Conservation (phyloP, 2,113 vertebrate genomes). For the Enhydra lutris region DNA sequence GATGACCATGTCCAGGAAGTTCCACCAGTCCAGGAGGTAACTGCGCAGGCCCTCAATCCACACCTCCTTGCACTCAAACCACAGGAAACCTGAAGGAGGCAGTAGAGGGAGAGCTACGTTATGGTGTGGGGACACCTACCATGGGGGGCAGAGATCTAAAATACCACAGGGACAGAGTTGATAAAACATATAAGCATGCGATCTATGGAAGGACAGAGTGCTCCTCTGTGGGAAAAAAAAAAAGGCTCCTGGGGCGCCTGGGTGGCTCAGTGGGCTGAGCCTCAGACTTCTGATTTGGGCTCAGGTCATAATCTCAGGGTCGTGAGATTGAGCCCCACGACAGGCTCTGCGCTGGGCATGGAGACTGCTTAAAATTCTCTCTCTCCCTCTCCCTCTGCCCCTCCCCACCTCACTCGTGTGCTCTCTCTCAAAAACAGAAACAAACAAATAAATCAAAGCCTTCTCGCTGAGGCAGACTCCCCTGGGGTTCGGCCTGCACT, state of each 20-base stretch:
- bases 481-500: neutral
- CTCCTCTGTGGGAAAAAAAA: neutral
- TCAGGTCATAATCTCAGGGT: neutral
- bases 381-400: neutral
- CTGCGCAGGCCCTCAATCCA: conserved; percentile 92
- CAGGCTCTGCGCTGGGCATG: neutral
- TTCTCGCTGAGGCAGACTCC: neutral
- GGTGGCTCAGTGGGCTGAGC: neutral
- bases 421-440: neutral
- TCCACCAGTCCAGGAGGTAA: conserved; percentile 94
- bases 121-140: neutral
- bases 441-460: neutral
- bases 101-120: neutral
- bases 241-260: neutral
- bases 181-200: neutral
- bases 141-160: neutral
- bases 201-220: neutral
- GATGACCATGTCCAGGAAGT: conserved; percentile 91
- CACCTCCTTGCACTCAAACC: conserved; percentile 94
- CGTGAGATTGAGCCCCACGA: neutral
- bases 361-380: neutral
- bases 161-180: neutral
- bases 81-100: conserved; percentile 87
- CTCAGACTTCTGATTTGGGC: neutral
- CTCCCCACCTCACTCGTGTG: neutral